Conservation (phyloP, 2,888 invertebrate genomes). For the Amphipyra tragopoginis region DNA sequence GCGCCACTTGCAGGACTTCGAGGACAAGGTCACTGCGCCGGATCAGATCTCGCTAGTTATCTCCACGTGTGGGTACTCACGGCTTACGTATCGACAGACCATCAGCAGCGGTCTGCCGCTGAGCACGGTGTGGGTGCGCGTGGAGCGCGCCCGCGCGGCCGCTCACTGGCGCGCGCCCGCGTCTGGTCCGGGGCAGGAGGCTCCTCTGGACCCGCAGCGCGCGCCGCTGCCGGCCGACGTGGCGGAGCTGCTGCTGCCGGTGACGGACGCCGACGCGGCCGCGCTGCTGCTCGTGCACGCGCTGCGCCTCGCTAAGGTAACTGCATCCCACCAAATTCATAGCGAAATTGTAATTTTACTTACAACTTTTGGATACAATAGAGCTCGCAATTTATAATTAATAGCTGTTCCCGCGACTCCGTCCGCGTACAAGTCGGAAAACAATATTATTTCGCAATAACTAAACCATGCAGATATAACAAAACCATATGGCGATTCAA, state of each 20-base stretch:
- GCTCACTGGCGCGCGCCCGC: slow-evolving; percentile 94
- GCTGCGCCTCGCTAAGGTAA: slow-evolving; percentile 78
- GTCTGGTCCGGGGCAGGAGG: slow-evolving; percentile 83
- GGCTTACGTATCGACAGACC: slow-evolving; percentile 7
- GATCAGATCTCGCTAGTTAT: too few relatives aligned
- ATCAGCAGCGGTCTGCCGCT: slow-evolving; percentile 26
- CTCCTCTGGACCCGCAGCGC: slow-evolving; percentile 90
- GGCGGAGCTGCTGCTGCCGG: slow-evolving; percentile 93
- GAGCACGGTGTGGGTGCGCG: slow-evolving; percentile 42
- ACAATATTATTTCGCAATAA: too few relatives aligned
- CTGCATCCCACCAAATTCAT: not conserved
- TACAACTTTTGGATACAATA: too few relatives aligned
- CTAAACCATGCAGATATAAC: too few relatives aligned
- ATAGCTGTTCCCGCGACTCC: too few relatives aligned
- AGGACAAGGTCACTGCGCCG: slow-evolving; percentile 55
- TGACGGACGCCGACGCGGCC: slow-evolving; percentile 87
- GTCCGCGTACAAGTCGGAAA: too few relatives aligned
- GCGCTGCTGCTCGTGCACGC: slow-evolving; percentile 91
- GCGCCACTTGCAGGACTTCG: slow-evolving; percentile 48
- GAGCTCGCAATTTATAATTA: too few relatives aligned
- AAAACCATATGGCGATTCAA: too few relatives aligned
- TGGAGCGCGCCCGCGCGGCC: slow-evolving; percentile 67
- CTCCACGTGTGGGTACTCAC: too few relatives aligned
- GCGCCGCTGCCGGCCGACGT: slow-evolving; percentile 91
- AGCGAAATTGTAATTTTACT: too few relatives aligned